Base-by-base conservation (phyloP, 35 echinoderm and acorn worm genomes). In the Apostichopus californicus region DNA sequence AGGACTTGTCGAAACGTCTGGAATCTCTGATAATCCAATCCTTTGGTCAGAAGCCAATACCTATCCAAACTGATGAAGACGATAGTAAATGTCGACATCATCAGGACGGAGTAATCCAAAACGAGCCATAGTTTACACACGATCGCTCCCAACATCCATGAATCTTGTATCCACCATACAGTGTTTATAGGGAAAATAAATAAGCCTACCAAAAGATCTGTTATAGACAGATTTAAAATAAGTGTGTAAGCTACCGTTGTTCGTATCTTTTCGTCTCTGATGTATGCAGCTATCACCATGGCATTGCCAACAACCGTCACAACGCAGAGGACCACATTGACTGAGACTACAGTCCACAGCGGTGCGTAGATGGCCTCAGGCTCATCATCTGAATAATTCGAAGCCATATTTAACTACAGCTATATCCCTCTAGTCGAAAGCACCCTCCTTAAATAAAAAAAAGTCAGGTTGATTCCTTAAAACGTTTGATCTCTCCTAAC, bases 41-140 rank as follows among this genome's bases (percentile, higher is more conserved):
- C 91, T 63, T 96, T 96, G 56, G 93, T 96, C 18, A 96, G 86
- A 1, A 96, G 84, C 95, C 95, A 96, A 85, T 96, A 94, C 14
- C 95, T 90, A 92, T 96, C 95, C 10, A 96, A 79, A 28, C 95
- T 96, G 60, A 96, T 96, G 54, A 92, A 93, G 23, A 96, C 80
- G 8, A 96, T 94, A 0, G 85, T 92, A 63, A 92, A 79, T 1
- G 93, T 93, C 5, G 93, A 81, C 84, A 96, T 89, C 9, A 78
- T 86, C 2, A 64, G 68, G 7, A 83, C 83, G 2, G 93, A 88
- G 66, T 94, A 96, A 77, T 96, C 95, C n/a, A 96, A 17, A 4
- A 92, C 56, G 4, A 94, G 90, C 92, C 93, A 96, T 13, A 96
- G 58, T 86, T 96, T 94, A 71, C 95, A 96, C 1, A 75, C 57